Evolutionary conservation across 2,113 vertebrate species (phyloP).

Genomic region (Tragelaphus buxtoni): DNA sequence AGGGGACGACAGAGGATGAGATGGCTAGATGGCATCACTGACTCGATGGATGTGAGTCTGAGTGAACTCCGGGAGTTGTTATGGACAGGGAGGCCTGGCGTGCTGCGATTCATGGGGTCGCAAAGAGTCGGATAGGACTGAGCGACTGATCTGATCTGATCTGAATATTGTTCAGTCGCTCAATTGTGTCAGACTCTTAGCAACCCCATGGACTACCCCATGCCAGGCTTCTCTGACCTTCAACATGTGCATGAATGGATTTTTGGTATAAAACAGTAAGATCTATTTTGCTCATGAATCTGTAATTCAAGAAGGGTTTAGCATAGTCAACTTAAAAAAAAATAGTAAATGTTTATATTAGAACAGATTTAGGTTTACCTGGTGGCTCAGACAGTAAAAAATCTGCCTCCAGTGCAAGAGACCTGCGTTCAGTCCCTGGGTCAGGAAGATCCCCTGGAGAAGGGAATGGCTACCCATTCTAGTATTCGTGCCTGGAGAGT

Average conservation of each 20-base stretch:
- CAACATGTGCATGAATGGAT: background rate
- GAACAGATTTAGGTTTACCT: background rate
- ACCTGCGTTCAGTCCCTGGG: background rate
- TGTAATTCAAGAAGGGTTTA: background rate
- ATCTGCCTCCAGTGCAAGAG: background rate
- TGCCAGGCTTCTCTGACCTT: background rate
- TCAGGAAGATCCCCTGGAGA: background rate
- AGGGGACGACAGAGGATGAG: too few species aligned
- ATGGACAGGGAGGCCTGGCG: too few species aligned
- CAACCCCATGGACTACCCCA: background rate
- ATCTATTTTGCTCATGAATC: background rate
- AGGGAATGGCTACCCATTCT: background rate
- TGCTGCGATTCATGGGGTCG: too few species aligned
- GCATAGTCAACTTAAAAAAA: background rate
- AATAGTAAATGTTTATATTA: background rate
- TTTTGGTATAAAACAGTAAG: background rate
- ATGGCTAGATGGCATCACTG: too few species aligned
- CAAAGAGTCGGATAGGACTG: too few species aligned
- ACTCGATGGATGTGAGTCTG: too few species aligned
- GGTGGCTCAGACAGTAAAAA: background rate
- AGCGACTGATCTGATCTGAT: too few species aligned
- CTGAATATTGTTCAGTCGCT: background rate
- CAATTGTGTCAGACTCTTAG: background rate
- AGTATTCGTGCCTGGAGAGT: background rate
- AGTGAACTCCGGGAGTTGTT: too few species aligned